phyloP scores from a whole-genome alignment of 2,113 vertebrate genomes.

The Hypanus sabinus region DNA sequence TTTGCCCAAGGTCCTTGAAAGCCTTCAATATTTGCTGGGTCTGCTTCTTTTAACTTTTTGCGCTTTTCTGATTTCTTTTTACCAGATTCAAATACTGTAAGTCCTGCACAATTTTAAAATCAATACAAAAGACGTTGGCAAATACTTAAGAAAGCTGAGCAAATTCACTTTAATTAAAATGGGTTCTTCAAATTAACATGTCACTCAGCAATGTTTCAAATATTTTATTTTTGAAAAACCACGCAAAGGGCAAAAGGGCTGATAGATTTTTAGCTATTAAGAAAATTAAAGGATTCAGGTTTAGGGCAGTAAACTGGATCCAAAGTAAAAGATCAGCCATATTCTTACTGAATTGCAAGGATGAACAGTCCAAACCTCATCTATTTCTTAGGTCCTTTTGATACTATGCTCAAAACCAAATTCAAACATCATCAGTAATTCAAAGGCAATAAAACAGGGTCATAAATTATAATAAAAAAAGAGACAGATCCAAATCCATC shows the following conservation, averaged over 20 bases:
- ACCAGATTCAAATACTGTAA: conserved; percentile 89
- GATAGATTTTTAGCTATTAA: too few relatives aligned
- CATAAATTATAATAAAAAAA: background rate
- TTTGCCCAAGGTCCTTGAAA: conserved; percentile 96
- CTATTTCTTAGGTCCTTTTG: too few relatives aligned
- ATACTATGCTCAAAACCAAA: background rate
- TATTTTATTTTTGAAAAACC: background rate
- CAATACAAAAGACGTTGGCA: background rate
- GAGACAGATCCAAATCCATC: background rate
- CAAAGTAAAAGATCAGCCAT: too few relatives aligned
- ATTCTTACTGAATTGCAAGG: too few relatives aligned
- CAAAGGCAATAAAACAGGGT: background rate
- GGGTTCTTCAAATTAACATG: background rate
- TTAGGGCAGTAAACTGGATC: too few relatives aligned
- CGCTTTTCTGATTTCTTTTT: conserved; percentile 83
- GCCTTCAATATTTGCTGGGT: conserved; percentile 82
- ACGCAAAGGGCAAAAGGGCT: background rate
- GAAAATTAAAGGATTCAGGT: too few relatives aligned
- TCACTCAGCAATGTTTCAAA: background rate
- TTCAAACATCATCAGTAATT: background rate
- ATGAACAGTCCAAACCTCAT: too few relatives aligned
- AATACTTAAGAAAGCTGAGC: background rate
- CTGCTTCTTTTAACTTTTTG: conserved; percentile 89
- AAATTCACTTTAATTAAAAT: background rate
- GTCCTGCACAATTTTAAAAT: conserved; percentile 54